Conservation (phyloP, 2,797 vertebrate genomes). For the Alcedo quadribrachys region DNA sequence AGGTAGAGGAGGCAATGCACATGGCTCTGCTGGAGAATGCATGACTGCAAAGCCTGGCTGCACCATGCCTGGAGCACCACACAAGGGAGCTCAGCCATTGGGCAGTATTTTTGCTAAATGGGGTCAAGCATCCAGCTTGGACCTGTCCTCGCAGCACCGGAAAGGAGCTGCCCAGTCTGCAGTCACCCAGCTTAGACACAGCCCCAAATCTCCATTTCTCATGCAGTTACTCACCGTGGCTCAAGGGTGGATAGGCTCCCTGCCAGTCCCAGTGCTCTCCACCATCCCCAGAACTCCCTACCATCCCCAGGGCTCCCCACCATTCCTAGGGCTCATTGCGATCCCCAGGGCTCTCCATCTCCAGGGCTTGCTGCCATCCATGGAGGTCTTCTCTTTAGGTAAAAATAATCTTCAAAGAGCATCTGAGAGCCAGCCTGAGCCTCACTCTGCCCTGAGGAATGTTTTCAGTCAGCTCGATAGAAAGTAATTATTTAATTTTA, state of each 20-base stretch:
- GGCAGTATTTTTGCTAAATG: not conserved
- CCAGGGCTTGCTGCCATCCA: not conserved
- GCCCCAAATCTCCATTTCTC: not conserved
- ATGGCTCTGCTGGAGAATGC: not conserved
- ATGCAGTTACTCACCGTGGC: rapidly evolving
- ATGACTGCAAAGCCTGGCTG: rapidly evolving
- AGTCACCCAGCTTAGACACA: not conserved
- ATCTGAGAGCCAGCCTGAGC: rapidly evolving
- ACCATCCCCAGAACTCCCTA: not conserved
- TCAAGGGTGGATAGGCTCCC: not conserved
- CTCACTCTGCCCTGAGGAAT: not conserved
- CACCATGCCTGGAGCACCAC: rapidly evolving
- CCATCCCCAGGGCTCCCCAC: not conserved
- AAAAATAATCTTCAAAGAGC: not conserved
- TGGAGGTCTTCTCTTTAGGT: not conserved
- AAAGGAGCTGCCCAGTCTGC: not conserved
- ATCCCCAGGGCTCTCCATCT: rapidly evolving
- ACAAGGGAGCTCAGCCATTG: rapidly evolving
- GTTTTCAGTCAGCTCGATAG: not conserved
- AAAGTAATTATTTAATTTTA: not conserved
- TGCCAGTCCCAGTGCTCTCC: not conserved
- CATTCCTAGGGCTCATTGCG: not conserved
- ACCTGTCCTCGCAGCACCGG: rapidly evolving
- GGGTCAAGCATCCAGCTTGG: not conserved
- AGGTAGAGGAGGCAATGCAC: not conserved